Base-by-base conservation (phyloP, 2,797 vertebrate species). In the Rhinatrema bivittatum region DNA sequence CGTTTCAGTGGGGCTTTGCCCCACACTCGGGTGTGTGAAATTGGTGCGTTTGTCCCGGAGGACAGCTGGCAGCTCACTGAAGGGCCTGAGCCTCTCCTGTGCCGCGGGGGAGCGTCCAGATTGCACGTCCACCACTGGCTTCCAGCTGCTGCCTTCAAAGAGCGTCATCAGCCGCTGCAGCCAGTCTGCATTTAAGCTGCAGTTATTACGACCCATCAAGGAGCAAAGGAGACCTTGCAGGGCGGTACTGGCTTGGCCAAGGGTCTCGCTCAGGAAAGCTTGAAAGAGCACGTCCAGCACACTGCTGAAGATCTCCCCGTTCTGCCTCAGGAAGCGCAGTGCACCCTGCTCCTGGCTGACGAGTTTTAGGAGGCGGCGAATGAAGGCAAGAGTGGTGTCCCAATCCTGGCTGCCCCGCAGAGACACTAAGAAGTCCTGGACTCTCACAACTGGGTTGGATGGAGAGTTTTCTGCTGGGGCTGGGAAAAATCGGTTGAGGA, bases 351-450 rank as follows among this genome's bases (percentile, higher is more conserved):
- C 87, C 26, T 75, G 79, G 60, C 86, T 81, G 5, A 79, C 61
- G 7, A 90, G 53, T 10, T 70, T 74, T 41, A 90, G 56, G 6
- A 90, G 59, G 50, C 82, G 82, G 56, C 88, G 85, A 36, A 87
- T 60, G 18, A 90, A 52, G 15, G 85, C 79, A 32, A 91, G 69
- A 21, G 91, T 48, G 60, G 79, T 78, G 53, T 89, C 85, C 89
- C 84, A 88, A 59, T 90, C 87, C 1, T 71, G 84, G 53, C 90
- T 91, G 39, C 90, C 88, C 62, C 87, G 76, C 35, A 91, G 60
- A 7, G 86, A 87, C 47, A 92, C 44, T 42, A 89, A 86, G 65
- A 90, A 84, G 62, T 92, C 85, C 36, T 87, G 84, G 28, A 93
- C 63, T 35, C 65, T 80, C 34, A 94, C 48, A 4, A 82, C 84